phyloP scores from a whole-genome alignment of 2,888 invertebrate species.

The Thecophora atra region DNA sequence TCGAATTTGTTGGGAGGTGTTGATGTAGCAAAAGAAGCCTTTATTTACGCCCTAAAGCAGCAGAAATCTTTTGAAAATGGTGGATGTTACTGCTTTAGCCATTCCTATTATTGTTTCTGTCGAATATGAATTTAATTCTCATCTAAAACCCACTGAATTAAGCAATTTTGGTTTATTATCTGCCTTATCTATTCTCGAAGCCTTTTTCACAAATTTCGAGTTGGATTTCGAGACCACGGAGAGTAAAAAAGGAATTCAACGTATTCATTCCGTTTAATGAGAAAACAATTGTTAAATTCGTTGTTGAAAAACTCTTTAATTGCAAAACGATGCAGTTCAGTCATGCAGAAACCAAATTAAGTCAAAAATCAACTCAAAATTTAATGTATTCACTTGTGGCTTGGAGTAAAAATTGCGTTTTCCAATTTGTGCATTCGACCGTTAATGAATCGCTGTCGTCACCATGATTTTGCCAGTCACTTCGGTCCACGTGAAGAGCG shows the following conservation, averaged over 20 bases:
- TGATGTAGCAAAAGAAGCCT: conserved; percentile 6
- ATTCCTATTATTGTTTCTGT: no score
- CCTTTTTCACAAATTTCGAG: no score
- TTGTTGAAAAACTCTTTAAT: not conserved
- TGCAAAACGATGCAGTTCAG: not conserved
- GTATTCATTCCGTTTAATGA: no score
- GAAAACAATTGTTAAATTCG: not conserved
- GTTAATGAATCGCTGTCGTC: conserved; percentile 44
- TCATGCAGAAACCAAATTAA: not conserved
- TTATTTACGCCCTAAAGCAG: not conserved
- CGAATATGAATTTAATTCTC: no score
- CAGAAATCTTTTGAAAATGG: not conserved
- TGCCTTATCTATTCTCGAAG: no score
- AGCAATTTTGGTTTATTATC: no score
- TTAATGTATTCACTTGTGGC: not conserved
- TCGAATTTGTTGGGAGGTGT: conserved; percentile 34
- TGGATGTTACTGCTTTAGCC: not conserved
- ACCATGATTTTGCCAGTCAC: conserved; percentile 21
- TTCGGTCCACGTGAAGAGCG: not conserved
- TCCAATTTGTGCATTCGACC: conserved; percentile 43
- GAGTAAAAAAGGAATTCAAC: no score
- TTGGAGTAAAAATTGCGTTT: conserved; percentile 1
- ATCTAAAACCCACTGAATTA: no score
- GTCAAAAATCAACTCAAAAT: conserved; percentile 8
- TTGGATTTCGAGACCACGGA: no score